phyloP scores from a whole-genome alignment of 2,113 vertebrate species.

The Opisthocomus hoazin region DNA sequence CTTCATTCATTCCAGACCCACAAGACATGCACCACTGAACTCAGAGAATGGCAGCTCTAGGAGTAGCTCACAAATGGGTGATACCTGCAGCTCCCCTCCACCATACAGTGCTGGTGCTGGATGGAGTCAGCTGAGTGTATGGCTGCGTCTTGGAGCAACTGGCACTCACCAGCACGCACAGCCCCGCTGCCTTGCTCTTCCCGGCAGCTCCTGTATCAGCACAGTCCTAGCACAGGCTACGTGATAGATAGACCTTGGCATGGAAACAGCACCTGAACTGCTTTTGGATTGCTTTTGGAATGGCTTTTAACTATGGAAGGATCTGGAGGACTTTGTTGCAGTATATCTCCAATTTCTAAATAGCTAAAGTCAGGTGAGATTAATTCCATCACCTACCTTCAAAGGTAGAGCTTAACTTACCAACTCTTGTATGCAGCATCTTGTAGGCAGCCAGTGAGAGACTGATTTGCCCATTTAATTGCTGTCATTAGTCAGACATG shows the following conservation, averaged over 20 bases:
- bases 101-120: not conserved
- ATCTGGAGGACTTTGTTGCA: not conserved
- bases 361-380: not conserved
- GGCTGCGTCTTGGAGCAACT: not conserved
- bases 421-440: not conserved
- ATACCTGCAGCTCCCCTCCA: not conserved
- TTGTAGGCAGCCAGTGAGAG: not conserved
- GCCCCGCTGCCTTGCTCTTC: not conserved
- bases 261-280: not conserved
- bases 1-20: not conserved
- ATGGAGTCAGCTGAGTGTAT: not conserved
- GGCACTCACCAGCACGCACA: no score
- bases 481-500: not conserved
- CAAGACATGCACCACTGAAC: no score
- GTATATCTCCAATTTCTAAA: not conserved
- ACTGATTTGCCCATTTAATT: not conserved
- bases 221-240: not conserved
- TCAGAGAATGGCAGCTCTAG: not conserved
- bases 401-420: not conserved
- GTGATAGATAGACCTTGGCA: not conserved
- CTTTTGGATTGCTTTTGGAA: not conserved
- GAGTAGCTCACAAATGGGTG: not conserved
- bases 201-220: not conserved
- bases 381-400: not conserved
- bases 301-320: not conserved